Conservation (phyloP, 2,797 vertebrate genomes). For the Chaetophractus vellerosus region DNA sequence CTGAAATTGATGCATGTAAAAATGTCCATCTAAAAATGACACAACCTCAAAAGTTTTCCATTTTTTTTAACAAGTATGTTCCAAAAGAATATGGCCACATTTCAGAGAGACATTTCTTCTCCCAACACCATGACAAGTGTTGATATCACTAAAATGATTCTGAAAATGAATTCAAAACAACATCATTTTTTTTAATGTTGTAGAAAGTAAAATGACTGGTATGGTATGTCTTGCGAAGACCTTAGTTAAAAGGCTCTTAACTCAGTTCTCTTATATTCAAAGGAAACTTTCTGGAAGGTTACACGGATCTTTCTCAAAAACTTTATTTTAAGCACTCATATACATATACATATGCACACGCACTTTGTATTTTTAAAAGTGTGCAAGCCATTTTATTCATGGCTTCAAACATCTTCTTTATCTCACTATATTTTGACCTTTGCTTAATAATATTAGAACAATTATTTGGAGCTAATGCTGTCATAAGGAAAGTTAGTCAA, state of each 20-base stretch:
- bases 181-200: slow-evolving; percentile 86
- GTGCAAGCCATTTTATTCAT: slow-evolving; percentile 46
- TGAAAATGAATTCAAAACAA: slow-evolving; percentile 88
- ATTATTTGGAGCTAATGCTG: slow-evolving; percentile 44
- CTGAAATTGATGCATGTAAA: slow-evolving; percentile 85
- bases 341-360: not conserved
- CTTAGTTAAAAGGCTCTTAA: slow-evolving; percentile 68
- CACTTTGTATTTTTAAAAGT: slow-evolving; percentile 24
- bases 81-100: slow-evolving; percentile 86
- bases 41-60: slow-evolving; percentile 84
- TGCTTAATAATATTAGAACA: slow-evolving; percentile 68
- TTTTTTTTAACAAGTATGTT: slow-evolving; percentile 86
- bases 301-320: slow-evolving; percentile 38
- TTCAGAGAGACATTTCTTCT: slow-evolving; percentile 87
- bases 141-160: slow-evolving; percentile 87
- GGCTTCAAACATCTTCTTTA: not conserved
- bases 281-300: slow-evolving; percentile 54
- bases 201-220: slow-evolving; percentile 84
- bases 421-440: not conserved
- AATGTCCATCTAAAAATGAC: slow-evolving; percentile 88
- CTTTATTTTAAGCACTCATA: slow-evolving; percentile 32
- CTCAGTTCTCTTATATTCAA: slow-evolving; percentile 68
- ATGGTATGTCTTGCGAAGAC: slow-evolving; percentile 76
- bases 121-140: slow-evolving; percentile 88
- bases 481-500: slow-evolving; percentile 39